Conservation (phyloP, 2,888 invertebrate genomes). For the Cartodere bifasciata region DNA sequence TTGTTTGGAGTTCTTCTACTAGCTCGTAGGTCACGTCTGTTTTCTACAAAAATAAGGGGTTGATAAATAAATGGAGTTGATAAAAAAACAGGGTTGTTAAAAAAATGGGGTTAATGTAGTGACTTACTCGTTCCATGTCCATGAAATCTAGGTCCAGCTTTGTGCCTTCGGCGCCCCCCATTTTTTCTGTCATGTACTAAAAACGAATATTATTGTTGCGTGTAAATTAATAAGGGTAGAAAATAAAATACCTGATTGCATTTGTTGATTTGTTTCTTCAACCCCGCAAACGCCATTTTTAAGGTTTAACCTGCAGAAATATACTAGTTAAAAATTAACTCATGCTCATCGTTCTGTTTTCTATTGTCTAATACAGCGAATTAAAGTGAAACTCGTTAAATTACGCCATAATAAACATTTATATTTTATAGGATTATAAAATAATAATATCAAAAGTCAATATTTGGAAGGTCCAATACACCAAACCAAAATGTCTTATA, state of each 20-base stretch:
- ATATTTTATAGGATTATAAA: no score
- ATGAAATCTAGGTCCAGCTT: constrained; percentile 96
- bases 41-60: constrained; percentile 53
- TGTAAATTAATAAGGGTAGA: constrained; percentile 4
- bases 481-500: no score
- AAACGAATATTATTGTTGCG: constrained; percentile 26
- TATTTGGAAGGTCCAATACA: no score
- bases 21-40: constrained; percentile 95
- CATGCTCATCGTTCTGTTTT: no score
- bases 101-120: background rate
- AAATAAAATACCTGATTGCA: constrained; percentile 78
- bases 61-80: no score
- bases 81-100: background rate
- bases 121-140: constrained; percentile 95
- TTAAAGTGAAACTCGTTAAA: no score
- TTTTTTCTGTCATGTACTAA: constrained; percentile 99
- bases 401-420: no score
- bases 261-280: constrained; percentile 99
- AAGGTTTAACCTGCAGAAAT: no score
- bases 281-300: constrained; percentile 94
- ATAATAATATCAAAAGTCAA: no score
- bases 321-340: no score
- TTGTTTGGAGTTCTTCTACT: constrained; percentile 90
- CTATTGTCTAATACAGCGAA: no score
- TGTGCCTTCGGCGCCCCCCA: constrained; percentile 99